Conservation (phyloP, 2,888 invertebrate species). For the Coelogynopora nodosa region DNA sequence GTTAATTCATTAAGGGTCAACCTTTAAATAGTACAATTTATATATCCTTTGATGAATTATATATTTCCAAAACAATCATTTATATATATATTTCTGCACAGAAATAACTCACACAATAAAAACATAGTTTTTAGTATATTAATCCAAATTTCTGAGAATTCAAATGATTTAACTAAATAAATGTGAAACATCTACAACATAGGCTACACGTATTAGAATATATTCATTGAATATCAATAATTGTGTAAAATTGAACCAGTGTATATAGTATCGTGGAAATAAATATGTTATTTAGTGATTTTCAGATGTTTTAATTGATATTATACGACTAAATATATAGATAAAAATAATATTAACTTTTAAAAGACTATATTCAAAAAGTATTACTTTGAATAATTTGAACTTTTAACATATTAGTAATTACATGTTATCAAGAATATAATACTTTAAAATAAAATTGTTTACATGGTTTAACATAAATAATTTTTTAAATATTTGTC, state of each 20-base stretch:
- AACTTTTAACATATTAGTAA: too few species aligned
- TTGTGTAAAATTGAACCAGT: neutral
- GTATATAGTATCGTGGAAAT: neutral
- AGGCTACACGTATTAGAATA: neutral
- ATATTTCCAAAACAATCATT: too few species aligned
- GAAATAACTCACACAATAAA: too few species aligned
- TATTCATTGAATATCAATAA: neutral
- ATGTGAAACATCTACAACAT: neutral
- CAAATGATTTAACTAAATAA: neutral
- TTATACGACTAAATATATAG: neutral
- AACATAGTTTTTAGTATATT: too few species aligned
- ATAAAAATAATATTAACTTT: neutral
- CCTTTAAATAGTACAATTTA: too few species aligned
- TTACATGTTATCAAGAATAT: too few species aligned
- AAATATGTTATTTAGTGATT: neutral
- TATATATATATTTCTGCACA: too few species aligned
- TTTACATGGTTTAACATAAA: too few species aligned
- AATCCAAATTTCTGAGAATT: neutral
- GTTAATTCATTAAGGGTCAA: too few species aligned
- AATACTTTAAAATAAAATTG: too few species aligned
- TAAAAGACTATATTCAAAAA: neutral
- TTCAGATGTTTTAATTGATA: neutral
- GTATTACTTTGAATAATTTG: neutral
- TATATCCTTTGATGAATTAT: too few species aligned
- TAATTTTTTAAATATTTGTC: too few species aligned